Conservation (phyloP, 2,797 vertebrate species). For the Thripadectes ignobilis region DNA sequence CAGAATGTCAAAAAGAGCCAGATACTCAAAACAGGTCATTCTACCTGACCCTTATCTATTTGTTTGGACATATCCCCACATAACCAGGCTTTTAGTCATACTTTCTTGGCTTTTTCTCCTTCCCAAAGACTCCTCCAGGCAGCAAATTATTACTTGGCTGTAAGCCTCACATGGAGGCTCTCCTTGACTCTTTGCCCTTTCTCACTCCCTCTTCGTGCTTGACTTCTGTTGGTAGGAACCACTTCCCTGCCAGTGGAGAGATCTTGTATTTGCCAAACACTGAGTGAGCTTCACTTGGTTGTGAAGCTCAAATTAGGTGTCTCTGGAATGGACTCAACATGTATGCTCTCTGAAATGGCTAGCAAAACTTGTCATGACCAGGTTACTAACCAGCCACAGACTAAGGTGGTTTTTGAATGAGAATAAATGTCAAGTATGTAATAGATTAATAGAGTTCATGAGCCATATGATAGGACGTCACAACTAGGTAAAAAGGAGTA, state of each 20-base stretch:
- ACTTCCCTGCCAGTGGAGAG: background rate
- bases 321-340: background rate
- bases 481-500: background rate
- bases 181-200: accelerated
- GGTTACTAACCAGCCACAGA: background rate
- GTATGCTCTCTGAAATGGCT: background rate
- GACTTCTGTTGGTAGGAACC: background rate
- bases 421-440: background rate
- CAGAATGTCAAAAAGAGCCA: background rate
- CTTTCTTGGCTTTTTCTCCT: background rate
- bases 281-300: background rate
- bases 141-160: background rate
- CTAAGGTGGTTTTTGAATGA: background rate
- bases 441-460: background rate
- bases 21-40: background rate
- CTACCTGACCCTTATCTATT: background rate
- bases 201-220: background rate
- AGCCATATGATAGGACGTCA: background rate
- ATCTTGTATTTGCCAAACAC: background rate
- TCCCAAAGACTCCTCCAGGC: background rate
- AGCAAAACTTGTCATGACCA: background rate
- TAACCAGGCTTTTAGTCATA: background rate
- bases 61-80: background rate
- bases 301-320: background rate
- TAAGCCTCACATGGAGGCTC: background rate